phyloP scores from a whole-genome alignment of 2,113 vertebrate species.

The Geococcyx californianus region DNA sequence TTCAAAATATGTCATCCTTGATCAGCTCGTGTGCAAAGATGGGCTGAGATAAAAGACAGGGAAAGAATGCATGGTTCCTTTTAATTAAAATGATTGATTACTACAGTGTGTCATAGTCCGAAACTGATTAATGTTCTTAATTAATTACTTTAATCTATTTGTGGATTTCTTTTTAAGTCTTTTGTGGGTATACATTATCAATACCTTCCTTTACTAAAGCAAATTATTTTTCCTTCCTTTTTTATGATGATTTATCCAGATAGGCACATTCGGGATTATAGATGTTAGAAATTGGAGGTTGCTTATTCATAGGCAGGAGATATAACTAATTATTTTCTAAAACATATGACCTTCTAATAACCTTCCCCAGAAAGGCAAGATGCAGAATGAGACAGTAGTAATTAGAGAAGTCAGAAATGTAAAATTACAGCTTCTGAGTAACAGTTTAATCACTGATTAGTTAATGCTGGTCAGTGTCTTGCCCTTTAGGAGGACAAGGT shows the following conservation, averaged over 20 bases:
- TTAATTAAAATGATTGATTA: conserved; percentile 64
- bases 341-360: background rate
- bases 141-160: conserved; percentile 39
- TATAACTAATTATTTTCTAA: background rate
- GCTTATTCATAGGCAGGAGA: conserved; percentile 2
- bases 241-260: background rate
- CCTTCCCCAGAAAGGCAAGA: background rate
- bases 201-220: conserved; percentile 6
- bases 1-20: background rate
- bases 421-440: background rate
- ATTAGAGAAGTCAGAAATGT: background rate
- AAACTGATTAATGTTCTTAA: conserved; percentile 48
- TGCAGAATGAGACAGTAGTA: background rate
- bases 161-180: background rate
- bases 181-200: background rate
- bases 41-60: background rate
- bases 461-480: background rate
- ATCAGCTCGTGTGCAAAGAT: background rate
- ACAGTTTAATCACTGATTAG: background rate
- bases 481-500: background rate
- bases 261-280: background rate
- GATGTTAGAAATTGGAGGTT: background rate
- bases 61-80: background rate
- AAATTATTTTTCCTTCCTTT: conserved; percentile 6
- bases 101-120: background rate